Percentiles rank a stretch among this genome's conserved stretches.
phyloP scores from a whole-genome alignment of 2,888 invertebrate genomes.

The Eupithecia centaureata region DNA sequence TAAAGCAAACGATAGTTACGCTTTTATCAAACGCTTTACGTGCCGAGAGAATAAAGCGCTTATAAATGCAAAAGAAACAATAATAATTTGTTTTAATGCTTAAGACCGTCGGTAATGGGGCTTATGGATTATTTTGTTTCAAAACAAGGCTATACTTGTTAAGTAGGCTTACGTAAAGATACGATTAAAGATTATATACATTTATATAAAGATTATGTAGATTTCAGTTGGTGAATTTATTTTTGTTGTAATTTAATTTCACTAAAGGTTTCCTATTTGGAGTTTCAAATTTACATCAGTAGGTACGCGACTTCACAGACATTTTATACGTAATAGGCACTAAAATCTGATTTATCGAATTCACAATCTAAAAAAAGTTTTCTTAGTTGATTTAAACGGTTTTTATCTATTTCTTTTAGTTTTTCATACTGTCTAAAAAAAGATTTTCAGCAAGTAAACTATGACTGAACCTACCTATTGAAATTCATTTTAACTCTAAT shows the following conservation, averaged over 20 bases:
- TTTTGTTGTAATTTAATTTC: background rate
- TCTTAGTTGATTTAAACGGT: no score
- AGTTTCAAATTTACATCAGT: background rate
- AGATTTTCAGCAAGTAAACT: no score
- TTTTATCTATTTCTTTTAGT: no score
- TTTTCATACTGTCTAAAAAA: no score
- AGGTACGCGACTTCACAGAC: no score
- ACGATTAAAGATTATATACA: background rate
- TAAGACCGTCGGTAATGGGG: slow-evolving; percentile 3
- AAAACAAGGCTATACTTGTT: background rate
- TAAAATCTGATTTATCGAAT: background rate
- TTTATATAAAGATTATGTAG: background rate
- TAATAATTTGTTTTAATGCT: slow-evolving; percentile 15
- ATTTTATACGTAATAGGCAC: background rate
- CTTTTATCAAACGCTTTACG: slow-evolving; percentile 20
- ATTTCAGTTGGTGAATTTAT: background rate
- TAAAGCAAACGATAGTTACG: slow-evolving; percentile 11
- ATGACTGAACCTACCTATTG: no score
- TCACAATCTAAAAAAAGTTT: background rate
- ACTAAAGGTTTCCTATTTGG: no score
- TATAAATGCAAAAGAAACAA: slow-evolving; percentile 15
- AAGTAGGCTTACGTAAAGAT: background rate
- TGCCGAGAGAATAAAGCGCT: slow-evolving; percentile 3
- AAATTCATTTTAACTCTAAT: no score
- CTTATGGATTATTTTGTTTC: slow-evolving; percentile 11